Conservation (phyloP, 2,797 vertebrate genomes). For the Nothura maculosa region DNA sequence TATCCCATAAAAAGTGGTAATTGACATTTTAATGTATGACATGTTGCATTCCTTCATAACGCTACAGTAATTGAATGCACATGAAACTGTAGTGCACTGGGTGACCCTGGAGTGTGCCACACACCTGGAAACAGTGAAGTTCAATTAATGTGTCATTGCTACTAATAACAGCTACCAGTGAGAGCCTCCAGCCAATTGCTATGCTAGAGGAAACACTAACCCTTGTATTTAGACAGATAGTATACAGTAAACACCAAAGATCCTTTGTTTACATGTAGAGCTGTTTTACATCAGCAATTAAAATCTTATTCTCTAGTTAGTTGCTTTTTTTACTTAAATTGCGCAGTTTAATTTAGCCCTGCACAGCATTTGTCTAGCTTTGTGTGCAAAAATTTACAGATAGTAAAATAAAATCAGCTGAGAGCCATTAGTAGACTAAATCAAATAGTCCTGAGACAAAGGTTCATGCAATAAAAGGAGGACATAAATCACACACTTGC, state of each 20-base stretch:
- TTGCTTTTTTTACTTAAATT: background rate
- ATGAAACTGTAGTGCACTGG: slow-evolving; percentile 60
- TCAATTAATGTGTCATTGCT: slow-evolving; percentile 85
- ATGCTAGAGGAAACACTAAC: slow-evolving; percentile 55
- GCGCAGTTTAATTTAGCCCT: background rate
- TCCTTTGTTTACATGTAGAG: slow-evolving; percentile 9
- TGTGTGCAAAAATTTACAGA: slow-evolving; percentile 49
- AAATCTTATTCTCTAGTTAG: background rate
- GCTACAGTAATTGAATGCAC: slow-evolving; percentile 78
- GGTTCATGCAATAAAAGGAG: slow-evolving; percentile 14
- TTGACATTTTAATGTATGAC: slow-evolving; percentile 58
- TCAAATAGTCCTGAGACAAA: slow-evolving; percentile 53
- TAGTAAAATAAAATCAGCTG: slow-evolving; percentile 62
- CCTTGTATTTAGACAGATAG: slow-evolving; percentile 54
- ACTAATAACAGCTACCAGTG: slow-evolving; percentile 80
- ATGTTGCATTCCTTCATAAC: slow-evolving; percentile 70
- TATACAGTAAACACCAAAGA: slow-evolving; percentile 51
- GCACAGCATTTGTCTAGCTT: background rate
- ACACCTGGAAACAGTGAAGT: slow-evolving; percentile 85
- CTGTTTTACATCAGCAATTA: slow-evolving; percentile 38
- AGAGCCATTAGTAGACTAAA: slow-evolving; percentile 16
- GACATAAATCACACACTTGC: slow-evolving; percentile 3
- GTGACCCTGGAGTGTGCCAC: slow-evolving; percentile 83
- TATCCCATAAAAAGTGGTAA: slow-evolving; percentile 54
- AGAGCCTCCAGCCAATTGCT: slow-evolving; percentile 76